These are phyloP conservation scores for Erebia epiphron DNA, from an alignment of 2,888 invertebrate species.

Conservation along the genomic window DNA sequence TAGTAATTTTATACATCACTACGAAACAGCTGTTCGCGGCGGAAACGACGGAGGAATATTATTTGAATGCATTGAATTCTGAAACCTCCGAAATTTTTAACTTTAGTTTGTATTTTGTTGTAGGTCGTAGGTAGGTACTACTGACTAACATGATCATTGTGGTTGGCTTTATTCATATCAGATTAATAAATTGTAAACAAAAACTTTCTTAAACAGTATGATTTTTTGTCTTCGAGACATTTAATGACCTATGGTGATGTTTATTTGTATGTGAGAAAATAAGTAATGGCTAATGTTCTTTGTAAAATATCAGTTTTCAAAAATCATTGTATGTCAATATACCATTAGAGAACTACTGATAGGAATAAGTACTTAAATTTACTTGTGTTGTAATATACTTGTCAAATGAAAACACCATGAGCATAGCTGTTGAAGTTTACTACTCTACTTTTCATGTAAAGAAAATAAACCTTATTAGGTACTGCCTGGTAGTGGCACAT, in stretches of 20 bases:
- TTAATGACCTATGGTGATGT: background rate
- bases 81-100: conserved; percentile 37
- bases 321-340: too few species aligned
- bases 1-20: conserved; percentile 65
- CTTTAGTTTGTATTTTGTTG: background rate
- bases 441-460: too few species aligned
- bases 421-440: too few species aligned
- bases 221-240: background rate
- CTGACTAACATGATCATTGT: conserved; percentile 20
- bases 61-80: conserved; percentile 42
- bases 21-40: conserved; percentile 76
- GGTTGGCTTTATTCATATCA: conserved; percentile 1
- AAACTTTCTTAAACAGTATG: background rate
- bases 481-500: too few species aligned
- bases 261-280: background rate
- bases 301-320: too few species aligned
- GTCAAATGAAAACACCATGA: too few species aligned
- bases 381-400: too few species aligned
- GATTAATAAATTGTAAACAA: conserved; percentile 30
- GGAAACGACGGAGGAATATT: conserved; percentile 45
- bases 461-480: too few species aligned
- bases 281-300: too few species aligned
- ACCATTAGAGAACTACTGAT: too few species aligned
- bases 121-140: too few species aligned
- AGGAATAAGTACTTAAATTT: too few species aligned